Base-by-base conservation (phyloP, 2,113 vertebrate genomes). In the Sinocyclocheilus anshuiensis region DNA sequence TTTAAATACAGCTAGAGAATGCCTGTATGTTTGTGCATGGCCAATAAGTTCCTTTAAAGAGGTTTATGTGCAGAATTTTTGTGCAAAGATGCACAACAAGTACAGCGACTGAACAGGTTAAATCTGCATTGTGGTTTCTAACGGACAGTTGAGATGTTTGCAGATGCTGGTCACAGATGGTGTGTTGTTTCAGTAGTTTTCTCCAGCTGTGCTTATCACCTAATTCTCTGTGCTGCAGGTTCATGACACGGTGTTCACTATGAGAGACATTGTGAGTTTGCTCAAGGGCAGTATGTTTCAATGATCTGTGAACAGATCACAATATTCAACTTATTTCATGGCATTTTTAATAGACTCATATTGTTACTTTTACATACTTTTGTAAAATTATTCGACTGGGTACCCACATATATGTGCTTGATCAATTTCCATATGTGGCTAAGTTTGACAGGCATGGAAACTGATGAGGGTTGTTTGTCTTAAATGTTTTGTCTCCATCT, bases 401-500 rank as follows among this genome's bases (percentile, higher is more conserved):
- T 8, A 33, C 65, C 65, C 26, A 69, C 33, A 36, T 39, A 39
- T 18, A 72, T 72, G 33, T 39, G 33, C 9, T 71, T 36, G 0
- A 1, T 72, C 8, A 22, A 39, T 22, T 72, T 18, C 22, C 4
- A 72, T 20, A 72, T 10, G 1, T 71, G 18, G 67, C 29, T 10
- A 36, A 9, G 2, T 77, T 50, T 11, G n/a, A 10, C 80, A 33
- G 45, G 18, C 16, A 18, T 50, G 8, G 18, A 10, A 29, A 33
- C 5, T 20, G 75, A 3, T 6, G 42, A 42, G 3, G 15, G 5
- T 15, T 61, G 39, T 10, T 61, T 84, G 2, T 61, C 11, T 26
- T 81, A 26, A 77, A 65, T 26, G 20, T 53, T 86, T 77, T 87
- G 86, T 83, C 86, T 87, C 86, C 86, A 75, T 83, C 86, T 87